These are phyloP conservation scores for Pollenia amentaria DNA, from an alignment of 2,888 invertebrate species.

Conservation along the genomic window DNA sequence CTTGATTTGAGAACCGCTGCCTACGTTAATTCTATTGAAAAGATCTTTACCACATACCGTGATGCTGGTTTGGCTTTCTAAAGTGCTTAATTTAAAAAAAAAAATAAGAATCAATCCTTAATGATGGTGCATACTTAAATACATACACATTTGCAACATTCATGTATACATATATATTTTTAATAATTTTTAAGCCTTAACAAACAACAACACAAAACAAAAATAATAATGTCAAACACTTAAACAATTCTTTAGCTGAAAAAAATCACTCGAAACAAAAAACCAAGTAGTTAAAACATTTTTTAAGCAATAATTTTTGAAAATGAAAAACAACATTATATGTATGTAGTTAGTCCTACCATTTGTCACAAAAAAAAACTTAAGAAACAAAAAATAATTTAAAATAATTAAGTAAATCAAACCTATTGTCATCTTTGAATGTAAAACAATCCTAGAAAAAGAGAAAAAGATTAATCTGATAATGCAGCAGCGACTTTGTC, in stretches of 20 bases:
- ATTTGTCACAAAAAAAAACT: constrained; percentile 65
- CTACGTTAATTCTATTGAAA: constrained; percentile 97
- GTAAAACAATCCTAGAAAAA: neutral
- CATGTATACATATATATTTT: constrained; percentile 30
- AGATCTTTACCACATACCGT: constrained; percentile 97
- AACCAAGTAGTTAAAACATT: constrained; percentile 46
- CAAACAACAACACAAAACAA: too few species aligned
- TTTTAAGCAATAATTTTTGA: constrained; percentile 61
- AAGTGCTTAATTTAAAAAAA: constrained; percentile 76
- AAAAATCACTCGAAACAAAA: constrained; percentile 51
- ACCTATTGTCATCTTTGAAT: constrained; percentile 45
- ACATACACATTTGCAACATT: constrained; percentile 46
- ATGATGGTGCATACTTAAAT: constrained; percentile 59
- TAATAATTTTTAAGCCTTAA: constrained; percentile 67
- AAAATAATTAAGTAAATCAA: constrained; percentile 23
- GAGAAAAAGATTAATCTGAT: neutral
- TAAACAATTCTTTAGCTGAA: constrained; percentile 44
- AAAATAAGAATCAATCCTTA: constrained; percentile 47
- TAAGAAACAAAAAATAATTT: neutral
- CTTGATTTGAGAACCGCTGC: constrained; percentile 96
- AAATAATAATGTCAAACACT: constrained; percentile 28
- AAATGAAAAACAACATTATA: constrained; percentile 13
- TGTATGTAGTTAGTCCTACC: constrained; percentile 66
- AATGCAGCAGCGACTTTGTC: constrained; percentile 63
- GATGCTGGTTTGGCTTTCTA: constrained; percentile 97